Base-by-base conservation (phyloP, 2,797 vertebrate species). In the Oceanodroma leucorhoa region DNA sequence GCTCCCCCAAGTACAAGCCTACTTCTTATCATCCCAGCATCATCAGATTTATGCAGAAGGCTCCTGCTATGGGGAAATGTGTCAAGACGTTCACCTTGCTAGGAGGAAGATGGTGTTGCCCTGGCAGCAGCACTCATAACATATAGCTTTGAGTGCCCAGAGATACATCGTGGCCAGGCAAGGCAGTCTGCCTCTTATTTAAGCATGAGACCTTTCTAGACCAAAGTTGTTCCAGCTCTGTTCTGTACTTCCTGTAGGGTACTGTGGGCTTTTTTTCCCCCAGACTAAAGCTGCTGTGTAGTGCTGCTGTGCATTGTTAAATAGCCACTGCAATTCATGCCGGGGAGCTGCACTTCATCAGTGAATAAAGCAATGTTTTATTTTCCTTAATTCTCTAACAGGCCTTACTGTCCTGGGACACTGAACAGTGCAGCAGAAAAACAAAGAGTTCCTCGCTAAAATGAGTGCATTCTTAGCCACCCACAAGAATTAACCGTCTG, bases 351-450 rank as follows among this genome's bases (percentile, higher is more conserved):
- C 29, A 82, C 43, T 93, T 94, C 54, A 94, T 64, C 81, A 87
- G 61, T 61, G 77, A 85, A 93, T 66, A 93, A 86, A 90, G 61
- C 26, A 86, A 70, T 3, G 1, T 36, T 94, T 97, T 77, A 89
- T 83, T 96, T 89, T 70, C 86, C 67, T 93, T 92, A 94, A 87
- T 91, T 95, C 71, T 95, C 91, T 86, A 88, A 85, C 17, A 66
- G 81, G 53, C 53, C 43, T 46, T 71, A 51, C 22, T 75, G 67
- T 77, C 88, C 88, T 77, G 38, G 57, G 78, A 93, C 86, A 89
- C 43, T 0, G 3, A 89, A 71, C 53, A 67, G 53, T 5, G 32
- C 26, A 65, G 57, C 6, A 77, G 48, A 79, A 87, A 84, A 89
- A 21, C 48, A 89, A 89, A 57, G 64, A 85, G 78, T 51, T 87